Evolutionary conservation across 2,797 vertebrate genomes (phyloP).

Genomic region (Zalophus californianus): DNA sequence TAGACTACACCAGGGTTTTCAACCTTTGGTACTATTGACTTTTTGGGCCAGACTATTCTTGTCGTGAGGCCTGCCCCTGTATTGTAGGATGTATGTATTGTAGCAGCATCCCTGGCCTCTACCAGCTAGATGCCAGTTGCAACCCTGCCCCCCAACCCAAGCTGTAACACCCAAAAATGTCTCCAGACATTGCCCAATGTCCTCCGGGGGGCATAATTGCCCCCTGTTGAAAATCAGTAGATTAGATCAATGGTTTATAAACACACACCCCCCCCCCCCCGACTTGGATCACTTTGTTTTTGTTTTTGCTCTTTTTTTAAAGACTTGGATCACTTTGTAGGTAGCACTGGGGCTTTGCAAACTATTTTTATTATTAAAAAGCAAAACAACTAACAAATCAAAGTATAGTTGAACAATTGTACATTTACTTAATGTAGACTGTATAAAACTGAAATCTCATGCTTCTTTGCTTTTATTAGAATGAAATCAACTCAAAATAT

Average conservation of each 20-base stretch:
- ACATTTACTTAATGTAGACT: not conserved
- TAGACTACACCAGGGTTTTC: not conserved
- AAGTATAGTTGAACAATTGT: not conserved
- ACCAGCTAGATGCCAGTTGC: not conserved
- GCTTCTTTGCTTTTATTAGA: not conserved
- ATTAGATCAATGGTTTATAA: not conserved
- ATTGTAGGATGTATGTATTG: not conserved
- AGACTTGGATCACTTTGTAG: not conserved
- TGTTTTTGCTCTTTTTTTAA: not conserved
- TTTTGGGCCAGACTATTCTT: not conserved
- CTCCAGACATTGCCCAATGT: not conserved
- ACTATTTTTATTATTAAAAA: slow-evolving; percentile 31
- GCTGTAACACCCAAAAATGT: not conserved
- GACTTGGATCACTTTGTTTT: not conserved
- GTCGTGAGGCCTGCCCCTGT: not conserved
- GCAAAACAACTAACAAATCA: not conserved
- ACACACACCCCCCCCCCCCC: not conserved
- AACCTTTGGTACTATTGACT: not conserved
- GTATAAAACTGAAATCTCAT: not conserved
- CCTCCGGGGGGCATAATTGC: not conserved
- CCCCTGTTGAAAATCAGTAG: not conserved
- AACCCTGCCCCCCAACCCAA: not conserved
- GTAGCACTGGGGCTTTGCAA: not conserved
- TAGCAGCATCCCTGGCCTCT: not conserved
- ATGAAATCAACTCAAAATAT: not conserved